A percentile compares a stretch with the other conserved stretches of the same genome.
phyloP scores from a whole-genome alignment of 2,113 vertebrate species.

The Pseudopipra pipra region DNA sequence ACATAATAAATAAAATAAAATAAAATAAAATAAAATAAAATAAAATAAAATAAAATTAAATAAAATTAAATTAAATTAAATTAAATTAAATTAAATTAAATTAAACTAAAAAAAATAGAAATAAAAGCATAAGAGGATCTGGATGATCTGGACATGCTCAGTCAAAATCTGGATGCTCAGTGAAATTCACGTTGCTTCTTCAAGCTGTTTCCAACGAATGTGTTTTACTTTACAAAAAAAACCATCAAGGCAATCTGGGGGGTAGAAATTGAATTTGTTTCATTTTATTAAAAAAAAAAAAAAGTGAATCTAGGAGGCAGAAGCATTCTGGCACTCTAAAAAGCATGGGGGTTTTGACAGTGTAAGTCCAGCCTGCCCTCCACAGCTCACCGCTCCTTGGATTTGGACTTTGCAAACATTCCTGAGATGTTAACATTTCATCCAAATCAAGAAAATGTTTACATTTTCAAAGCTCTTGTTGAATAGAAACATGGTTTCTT shows the following conservation, averaged over 20 bases:
- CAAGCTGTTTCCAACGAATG: neutral
- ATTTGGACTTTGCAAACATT: neutral
- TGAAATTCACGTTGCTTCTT: neutral
- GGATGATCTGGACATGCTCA: neutral
- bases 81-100: too few species aligned
- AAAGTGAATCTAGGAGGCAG: neutral
- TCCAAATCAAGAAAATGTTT: constrained; percentile 8
- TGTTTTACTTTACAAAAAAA: neutral
- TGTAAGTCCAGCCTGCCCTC: neutral
- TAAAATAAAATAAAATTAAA: neutral
- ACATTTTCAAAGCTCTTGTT: neutral
- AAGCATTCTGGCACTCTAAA: neutral
- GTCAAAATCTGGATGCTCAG: neutral
- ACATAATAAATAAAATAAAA: neutral
- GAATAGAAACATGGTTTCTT: constrained; percentile 15
- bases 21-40: neutral
- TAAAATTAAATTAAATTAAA: too few species aligned
- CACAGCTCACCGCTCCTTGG: neutral
- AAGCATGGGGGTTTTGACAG: neutral
- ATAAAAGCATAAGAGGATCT: neutral
- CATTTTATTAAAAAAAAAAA: neutral
- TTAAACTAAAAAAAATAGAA: neutral
- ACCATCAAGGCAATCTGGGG: too few species aligned
- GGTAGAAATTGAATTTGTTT: neutral
- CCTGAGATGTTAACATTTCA: neutral